Evolutionary conservation across 2,113 vertebrate genomes (phyloP).

Genomic region (Gobius niger): DNA sequence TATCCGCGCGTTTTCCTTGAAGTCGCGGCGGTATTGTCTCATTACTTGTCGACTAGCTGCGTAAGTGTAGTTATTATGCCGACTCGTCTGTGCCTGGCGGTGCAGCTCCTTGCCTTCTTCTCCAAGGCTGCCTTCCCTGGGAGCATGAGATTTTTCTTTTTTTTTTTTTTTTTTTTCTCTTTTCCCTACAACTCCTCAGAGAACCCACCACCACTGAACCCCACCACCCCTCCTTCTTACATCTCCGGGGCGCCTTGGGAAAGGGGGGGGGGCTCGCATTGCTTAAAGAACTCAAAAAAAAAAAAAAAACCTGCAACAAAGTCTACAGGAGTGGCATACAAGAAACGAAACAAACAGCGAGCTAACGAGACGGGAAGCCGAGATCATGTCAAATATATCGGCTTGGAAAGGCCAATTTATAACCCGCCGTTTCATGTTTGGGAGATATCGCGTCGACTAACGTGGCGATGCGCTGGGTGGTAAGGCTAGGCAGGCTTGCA

Average conservation of each 20-base stretch:
- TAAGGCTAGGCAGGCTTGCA: constrained; percentile 11
- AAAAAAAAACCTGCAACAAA: constrained; percentile 68
- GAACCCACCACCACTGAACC: constrained; percentile 34
- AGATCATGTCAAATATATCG: constrained; percentile 71
- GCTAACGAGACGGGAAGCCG: constrained; percentile 75
- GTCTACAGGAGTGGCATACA: constrained; percentile 69
- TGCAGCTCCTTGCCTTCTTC: constrained; percentile 43
- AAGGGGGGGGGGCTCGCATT: constrained; percentile 66
- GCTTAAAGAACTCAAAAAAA: constrained; percentile 71
- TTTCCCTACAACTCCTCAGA: constrained; percentile 80
- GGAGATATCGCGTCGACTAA: constrained; percentile 42
- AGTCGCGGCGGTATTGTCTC: constrained; percentile 72
- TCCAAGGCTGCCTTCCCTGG: constrained; percentile 39
- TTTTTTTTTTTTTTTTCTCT: constrained; percentile 43
- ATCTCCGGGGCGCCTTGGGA: constrained; percentile 80
- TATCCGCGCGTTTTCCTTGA: constrained; percentile 70
- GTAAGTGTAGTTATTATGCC: constrained; percentile 77
- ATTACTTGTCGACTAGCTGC: constrained; percentile 74
- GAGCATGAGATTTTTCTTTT: constrained; percentile 74
- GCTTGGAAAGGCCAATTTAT: constrained; percentile 77
- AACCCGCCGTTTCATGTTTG: constrained; percentile 68
- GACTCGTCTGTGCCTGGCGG: constrained; percentile 62
- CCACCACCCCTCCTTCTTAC: constrained; percentile 58
- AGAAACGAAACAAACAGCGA: constrained; percentile 77
- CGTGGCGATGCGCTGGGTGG: constrained; percentile 11